These are phyloP conservation scores for Dasysyrphus tricinctus DNA, from an alignment of 2,888 invertebrate species.

Conservation along the genomic window DNA sequence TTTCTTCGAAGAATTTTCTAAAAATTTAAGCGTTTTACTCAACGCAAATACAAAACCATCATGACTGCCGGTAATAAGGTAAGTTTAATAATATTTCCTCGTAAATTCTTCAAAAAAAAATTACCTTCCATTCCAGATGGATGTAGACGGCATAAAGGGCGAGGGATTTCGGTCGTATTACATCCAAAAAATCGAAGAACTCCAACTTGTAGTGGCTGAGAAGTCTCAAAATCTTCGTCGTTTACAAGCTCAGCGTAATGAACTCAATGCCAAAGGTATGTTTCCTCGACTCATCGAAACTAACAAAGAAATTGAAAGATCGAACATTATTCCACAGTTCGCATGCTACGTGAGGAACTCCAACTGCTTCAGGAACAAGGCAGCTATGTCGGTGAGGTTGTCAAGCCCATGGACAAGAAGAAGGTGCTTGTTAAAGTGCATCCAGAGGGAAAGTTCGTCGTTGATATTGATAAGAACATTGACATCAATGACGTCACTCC, in stretches of 20 bases:
- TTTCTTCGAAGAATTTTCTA: constrained; percentile 12
- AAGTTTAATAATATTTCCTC: constrained; percentile 49
- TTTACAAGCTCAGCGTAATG: constrained; percentile 98
- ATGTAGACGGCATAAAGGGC: constrained; percentile 83
- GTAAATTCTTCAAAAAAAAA: background rate
- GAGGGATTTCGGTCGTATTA: constrained; percentile 98
- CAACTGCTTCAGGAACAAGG: constrained; percentile 99
- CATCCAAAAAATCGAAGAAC: constrained; percentile 98
- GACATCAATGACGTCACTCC: constrained; percentile 99
- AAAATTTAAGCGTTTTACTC: constrained; percentile 25
- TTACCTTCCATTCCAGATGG: constrained; percentile 78
- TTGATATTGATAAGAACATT: constrained; percentile 99
- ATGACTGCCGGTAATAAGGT: constrained; percentile 82
- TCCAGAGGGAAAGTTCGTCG: constrained; percentile 99
- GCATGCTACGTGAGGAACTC: constrained; percentile 98
- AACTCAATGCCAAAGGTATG: constrained; percentile 97
- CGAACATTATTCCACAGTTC: constrained; percentile 86
- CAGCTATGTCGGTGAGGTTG: constrained; percentile 99
- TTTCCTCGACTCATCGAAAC: background rate
- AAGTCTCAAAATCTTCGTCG: constrained; percentile 98
- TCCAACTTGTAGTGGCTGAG: constrained; percentile 97
- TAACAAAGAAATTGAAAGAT: background rate
- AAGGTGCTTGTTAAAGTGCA: constrained; percentile 99
- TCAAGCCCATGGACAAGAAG: constrained; percentile 99
- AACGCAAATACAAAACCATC: constrained; percentile 39